A percentile compares a stretch with the other conserved stretches of the same genome.
Evolutionary conservation across 2,888 invertebrate genomes (phyloP).

Genomic region (Cephus pulcher): DNA sequence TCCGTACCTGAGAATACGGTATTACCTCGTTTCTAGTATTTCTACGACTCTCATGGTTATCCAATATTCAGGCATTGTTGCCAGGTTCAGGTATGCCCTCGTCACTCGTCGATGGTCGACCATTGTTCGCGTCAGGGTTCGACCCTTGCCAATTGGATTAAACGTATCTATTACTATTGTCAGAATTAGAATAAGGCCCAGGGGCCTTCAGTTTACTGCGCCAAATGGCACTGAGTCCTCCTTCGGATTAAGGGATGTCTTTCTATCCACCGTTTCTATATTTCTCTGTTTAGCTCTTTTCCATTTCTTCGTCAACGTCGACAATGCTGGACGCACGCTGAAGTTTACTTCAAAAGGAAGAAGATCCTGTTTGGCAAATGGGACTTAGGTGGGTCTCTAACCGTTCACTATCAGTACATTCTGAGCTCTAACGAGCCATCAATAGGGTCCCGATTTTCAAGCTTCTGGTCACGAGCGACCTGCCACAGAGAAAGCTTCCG

Average conservation of each 20-base stretch:
- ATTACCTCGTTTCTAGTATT: slow-evolving; percentile 4
- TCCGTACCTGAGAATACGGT: slow-evolving; percentile 1
- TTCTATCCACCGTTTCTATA: no score
- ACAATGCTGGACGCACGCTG: background rate
- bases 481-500: no score
- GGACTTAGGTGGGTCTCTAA: background rate
- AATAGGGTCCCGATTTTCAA: background rate
- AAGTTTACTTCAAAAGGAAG: no score
- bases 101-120: slow-evolving; percentile 29
- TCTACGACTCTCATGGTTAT: slow-evolving; percentile 49
- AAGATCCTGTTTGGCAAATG: no score
- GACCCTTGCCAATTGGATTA: slow-evolving; percentile 61
- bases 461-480: no score
- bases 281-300: no score
- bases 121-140: slow-evolving; percentile 33
- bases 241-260: no score
- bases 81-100: slow-evolving; percentile 21
- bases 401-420: background rate
- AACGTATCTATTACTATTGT: slow-evolving; percentile 65
- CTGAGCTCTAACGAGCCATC: background rate
- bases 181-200: background rate
- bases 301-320: slow-evolving; percentile 11
- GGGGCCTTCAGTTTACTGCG: background rate
- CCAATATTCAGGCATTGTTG: slow-evolving; percentile 55
- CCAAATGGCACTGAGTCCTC: slow-evolving; percentile 22